Conservation (phyloP, 2,797 vertebrate genomes). For the Phylloscopus collybita region DNA sequence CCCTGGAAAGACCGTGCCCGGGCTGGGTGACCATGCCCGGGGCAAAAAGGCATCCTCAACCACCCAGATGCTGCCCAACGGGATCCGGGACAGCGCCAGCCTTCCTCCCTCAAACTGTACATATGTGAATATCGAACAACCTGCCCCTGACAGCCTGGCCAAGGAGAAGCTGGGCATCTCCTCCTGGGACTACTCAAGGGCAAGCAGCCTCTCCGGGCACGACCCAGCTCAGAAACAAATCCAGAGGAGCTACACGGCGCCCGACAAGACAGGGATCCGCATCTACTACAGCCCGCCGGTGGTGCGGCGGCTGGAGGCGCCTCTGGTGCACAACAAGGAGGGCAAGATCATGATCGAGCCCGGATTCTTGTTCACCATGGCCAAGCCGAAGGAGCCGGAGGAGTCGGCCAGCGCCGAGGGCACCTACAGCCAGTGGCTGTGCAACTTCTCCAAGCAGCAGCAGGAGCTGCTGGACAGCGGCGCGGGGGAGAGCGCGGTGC, state of each 20-base stretch:
- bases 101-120: slow-evolving; percentile 85
- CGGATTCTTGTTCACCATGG: slow-evolving; percentile 78
- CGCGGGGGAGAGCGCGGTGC: slow-evolving; percentile 48
- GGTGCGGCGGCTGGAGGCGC: slow-evolving; percentile 86
- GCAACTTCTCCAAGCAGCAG: slow-evolving; percentile 91
- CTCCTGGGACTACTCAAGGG: slow-evolving; percentile 85
- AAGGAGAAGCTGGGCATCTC: slow-evolving; percentile 81
- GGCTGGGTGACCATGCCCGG: slow-evolving; percentile 70
- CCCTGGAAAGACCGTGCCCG: slow-evolving; percentile 63
- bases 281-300: slow-evolving; percentile 98
- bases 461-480: slow-evolving; percentile 86
- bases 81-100: slow-evolving; percentile 72
- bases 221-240: slow-evolving; percentile 83
- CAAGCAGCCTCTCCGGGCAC: slow-evolving; percentile 73
- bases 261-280: slow-evolving; percentile 94
- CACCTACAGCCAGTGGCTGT: slow-evolving; percentile 92
- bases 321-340: slow-evolving; percentile 75
- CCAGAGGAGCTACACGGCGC: slow-evolving; percentile 94
- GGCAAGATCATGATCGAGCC: slow-evolving; percentile 82
- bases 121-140: slow-evolving; percentile 73
- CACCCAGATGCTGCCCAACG: slow-evolving; percentile 63
- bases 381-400: slow-evolving; percentile 72
- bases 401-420: slow-evolving; percentile 76
- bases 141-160: slow-evolving; percentile 76
- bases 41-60: slow-evolving; percentile 69